Evolutionary conservation across 2,797 vertebrate genomes (phyloP).

Genomic region (Gambelia wislizenii): DNA sequence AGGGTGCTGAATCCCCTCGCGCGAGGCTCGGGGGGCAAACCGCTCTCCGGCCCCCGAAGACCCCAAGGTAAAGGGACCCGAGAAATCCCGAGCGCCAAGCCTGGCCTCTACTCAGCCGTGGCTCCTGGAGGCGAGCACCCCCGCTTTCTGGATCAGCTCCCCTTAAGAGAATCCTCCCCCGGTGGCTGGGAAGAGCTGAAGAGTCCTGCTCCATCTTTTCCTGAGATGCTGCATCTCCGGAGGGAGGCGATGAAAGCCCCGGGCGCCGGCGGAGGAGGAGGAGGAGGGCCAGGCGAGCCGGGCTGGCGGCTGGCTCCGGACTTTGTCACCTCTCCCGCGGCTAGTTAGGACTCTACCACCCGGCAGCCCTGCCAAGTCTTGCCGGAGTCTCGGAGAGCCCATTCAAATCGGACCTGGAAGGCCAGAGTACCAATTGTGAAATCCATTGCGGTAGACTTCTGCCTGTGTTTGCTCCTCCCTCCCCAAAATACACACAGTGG

Average conservation of each 20-base stretch:
- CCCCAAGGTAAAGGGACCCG: neutral
- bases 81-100: neutral
- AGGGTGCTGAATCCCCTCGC: neutral
- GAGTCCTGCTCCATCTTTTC: slow-evolving; percentile 61
- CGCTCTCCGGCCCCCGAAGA: slow-evolving; percentile 12
- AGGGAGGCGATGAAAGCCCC: slow-evolving; percentile 49
- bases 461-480: slow-evolving; percentile 66
- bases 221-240: slow-evolving; percentile 50
- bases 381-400: slow-evolving; percentile 19
- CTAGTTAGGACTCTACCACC: slow-evolving; percentile 13
- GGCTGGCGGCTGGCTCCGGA: slow-evolving; percentile 30
- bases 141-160: slow-evolving; percentile 39
- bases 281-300: slow-evolving; percentile 41
- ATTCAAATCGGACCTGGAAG: slow-evolving; percentile 32
- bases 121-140: neutral
- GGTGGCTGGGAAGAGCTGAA: slow-evolving; percentile 26
- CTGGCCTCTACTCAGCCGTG: slow-evolving; percentile 23
- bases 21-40: neutral
- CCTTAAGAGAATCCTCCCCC: slow-evolving; percentile 38
- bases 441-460: slow-evolving; percentile 68
- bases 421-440: slow-evolving; percentile 51
- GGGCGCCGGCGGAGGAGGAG: slow-evolving; percentile 12
- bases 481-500: slow-evolving; percentile 10
- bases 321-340: slow-evolving; percentile 46
- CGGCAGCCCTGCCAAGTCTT: slow-evolving; percentile 3